Percentiles rank a stretch among this genome's conserved stretches.
These are phyloP conservation scores for Xestia ashworthii DNA, from an alignment of 2,888 invertebrate species.

Conservation along the genomic window DNA sequence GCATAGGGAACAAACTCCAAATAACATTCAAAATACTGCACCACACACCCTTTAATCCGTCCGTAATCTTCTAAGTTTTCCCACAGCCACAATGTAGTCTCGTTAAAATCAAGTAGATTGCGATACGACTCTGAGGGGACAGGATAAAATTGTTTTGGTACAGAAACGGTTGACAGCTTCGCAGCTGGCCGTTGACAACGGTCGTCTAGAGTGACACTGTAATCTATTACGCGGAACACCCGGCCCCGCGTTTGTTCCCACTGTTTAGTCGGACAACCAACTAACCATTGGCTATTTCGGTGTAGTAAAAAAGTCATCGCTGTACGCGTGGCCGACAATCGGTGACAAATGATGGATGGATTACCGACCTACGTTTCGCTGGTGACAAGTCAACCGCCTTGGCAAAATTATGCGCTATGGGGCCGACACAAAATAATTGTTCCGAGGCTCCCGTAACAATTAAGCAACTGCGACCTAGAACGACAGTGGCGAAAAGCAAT, in stretches of 20 bases:
- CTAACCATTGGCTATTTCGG: conserved; percentile 62
- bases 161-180: conserved; percentile 73
- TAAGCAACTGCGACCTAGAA: conserved; percentile 35
- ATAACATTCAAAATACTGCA: conserved; percentile 38
- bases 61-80: conserved; percentile 60
- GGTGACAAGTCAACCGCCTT: conserved; percentile 43
- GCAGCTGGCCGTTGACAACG: conserved; percentile 82
- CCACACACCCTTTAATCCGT: conserved; percentile 38
- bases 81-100: conserved; percentile 57
- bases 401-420: conserved; percentile 50
- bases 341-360: conserved; percentile 59
- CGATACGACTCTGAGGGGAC: conserved; percentile 64
- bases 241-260: conserved; percentile 55
- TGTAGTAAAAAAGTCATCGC: conserved; percentile 63
- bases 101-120: conserved; percentile 71
- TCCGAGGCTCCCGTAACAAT: conserved; percentile 54
- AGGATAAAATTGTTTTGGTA: conserved; percentile 70
- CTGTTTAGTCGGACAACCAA: conserved; percentile 62
- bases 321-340: conserved; percentile 44
- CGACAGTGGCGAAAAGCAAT: conserved; percentile 26
- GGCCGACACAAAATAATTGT: conserved; percentile 45
- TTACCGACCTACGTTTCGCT: conserved; percentile 41
- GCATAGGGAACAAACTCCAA: conserved; percentile 10
- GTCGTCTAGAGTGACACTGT: conserved; percentile 79
- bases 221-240: conserved; percentile 80